Conservation (phyloP, 2,797 vertebrate species). For the Borostomias antarcticus region DNA sequence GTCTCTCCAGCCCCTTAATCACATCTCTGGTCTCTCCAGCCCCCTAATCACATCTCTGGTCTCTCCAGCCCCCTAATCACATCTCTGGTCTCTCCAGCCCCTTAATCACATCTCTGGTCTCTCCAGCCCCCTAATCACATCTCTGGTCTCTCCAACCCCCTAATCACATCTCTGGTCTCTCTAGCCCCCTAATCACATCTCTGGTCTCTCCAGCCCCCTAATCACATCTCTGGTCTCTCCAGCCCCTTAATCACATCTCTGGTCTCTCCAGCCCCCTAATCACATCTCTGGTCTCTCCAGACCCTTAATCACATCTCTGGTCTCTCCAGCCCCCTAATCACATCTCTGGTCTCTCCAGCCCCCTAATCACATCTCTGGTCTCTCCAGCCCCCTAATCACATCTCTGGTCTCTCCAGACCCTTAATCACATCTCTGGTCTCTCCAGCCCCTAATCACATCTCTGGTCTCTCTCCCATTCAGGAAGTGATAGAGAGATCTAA, state of each 20-base stretch:
- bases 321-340: neutral
- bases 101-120: neutral
- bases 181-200: conserved; percentile 5
- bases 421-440: neutral
- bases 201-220: neutral
- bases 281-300: conserved; percentile 9
- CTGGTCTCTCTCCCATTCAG: conserved; percentile 67
- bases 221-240: conserved; percentile 7
- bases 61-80: neutral
- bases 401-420: neutral
- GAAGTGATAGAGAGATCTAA: conserved; percentile 91
- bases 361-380: neutral
- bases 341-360: conserved; percentile 3
- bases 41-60: neutral
- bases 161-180: neutral
- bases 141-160: neutral
- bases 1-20: neutral
- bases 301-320: neutral
- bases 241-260: neutral
- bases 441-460: neutral
- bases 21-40: conserved; percentile 5
- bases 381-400: neutral
- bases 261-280: neutral
- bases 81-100: neutral
- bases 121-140: neutral